Percentiles rank a stretch among this genome's conserved stretches.
phyloP scores from a whole-genome alignment of 2,797 vertebrate genomes.

The Eremophila alpestris region DNA sequence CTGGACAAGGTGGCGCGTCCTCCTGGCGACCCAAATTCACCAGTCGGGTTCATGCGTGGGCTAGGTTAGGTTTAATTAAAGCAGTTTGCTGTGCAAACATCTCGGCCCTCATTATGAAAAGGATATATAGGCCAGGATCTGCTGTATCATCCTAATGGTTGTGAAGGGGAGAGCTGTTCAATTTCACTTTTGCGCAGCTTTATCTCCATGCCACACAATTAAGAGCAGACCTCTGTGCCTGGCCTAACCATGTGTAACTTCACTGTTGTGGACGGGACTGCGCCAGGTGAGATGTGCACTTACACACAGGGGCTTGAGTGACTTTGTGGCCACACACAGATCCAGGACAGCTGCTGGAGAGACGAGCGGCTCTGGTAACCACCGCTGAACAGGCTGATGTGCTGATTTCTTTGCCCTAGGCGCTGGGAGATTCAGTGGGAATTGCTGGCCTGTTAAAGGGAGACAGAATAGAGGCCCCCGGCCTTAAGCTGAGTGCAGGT shows the following conservation, averaged over 20 bases:
- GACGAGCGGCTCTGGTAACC: background rate
- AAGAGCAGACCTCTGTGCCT: background rate
- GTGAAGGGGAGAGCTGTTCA: background rate
- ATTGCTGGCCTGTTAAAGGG: background rate
- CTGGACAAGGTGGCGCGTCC: background rate
- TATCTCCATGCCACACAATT: background rate
- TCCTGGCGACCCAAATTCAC: background rate
- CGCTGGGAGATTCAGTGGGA: background rate
- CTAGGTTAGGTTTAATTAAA: conserved; percentile 8
- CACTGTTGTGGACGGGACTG: background rate
- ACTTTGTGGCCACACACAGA: background rate
- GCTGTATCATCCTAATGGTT: background rate
- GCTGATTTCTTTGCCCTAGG: background rate
- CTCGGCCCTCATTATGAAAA: background rate
- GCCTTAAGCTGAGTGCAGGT: background rate
- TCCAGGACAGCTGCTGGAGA: background rate
- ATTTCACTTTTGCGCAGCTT: conserved; percentile 18
- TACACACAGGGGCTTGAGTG: too few species aligned
- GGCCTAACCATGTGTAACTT: accelerated
- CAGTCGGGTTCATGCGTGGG: background rate
- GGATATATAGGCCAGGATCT: background rate
- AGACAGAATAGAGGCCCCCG: background rate
- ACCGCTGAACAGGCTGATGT: background rate
- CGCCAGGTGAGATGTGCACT: accelerated
- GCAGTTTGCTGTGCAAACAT: background rate